A percentile compares a stretch with the other conserved stretches of the same genome.
These are phyloP conservation scores for Aeoliscus strigatus DNA, from an alignment of 2,797 vertebrate species.

Conservation along the genomic window DNA sequence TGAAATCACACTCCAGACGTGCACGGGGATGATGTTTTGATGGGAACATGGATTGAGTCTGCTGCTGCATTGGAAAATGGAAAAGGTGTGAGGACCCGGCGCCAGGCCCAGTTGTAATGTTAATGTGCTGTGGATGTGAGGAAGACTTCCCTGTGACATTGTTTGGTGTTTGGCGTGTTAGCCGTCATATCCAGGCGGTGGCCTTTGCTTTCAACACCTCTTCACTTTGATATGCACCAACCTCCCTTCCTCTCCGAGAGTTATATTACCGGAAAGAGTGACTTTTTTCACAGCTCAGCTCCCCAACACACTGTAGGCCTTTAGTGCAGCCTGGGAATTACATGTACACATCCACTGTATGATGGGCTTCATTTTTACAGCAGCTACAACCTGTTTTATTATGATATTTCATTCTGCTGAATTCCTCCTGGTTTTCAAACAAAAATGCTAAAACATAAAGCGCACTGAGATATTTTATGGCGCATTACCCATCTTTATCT, in stretches of 20 bases:
- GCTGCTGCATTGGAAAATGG: conserved; percentile 11
- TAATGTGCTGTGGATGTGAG: conserved; percentile 81
- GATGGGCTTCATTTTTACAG: too few species aligned
- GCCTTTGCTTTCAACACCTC: conserved; percentile 82
- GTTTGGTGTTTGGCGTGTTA: conserved; percentile 76
- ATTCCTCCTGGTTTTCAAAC: too few species aligned
- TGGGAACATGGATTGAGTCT: not conserved
- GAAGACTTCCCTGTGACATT: conserved; percentile 76
- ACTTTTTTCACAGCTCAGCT: conserved; percentile 78
- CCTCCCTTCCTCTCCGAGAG: conserved; percentile 77
- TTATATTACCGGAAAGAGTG: conserved; percentile 84
- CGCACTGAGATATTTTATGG: too few species aligned
- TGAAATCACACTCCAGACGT: too few species aligned
- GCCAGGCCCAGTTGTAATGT: conserved; percentile 76
- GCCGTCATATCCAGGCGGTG: conserved; percentile 84
- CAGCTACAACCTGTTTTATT: not conserved
- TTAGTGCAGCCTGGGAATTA: not conserved
- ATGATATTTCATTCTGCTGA: conserved; percentile 33
- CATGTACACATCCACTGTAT: too few species aligned
- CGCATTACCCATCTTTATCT: too few species aligned
- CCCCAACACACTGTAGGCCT: conserved; percentile 8
- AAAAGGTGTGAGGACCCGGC: conserved; percentile 66
- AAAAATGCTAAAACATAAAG: too few species aligned
- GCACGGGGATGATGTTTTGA: not conserved
- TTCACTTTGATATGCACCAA: conserved; percentile 89